These are phyloP conservation scores for Argyrosomus regius DNA, from an alignment of 2,797 vertebrate species.

Conservation along the genomic window DNA sequence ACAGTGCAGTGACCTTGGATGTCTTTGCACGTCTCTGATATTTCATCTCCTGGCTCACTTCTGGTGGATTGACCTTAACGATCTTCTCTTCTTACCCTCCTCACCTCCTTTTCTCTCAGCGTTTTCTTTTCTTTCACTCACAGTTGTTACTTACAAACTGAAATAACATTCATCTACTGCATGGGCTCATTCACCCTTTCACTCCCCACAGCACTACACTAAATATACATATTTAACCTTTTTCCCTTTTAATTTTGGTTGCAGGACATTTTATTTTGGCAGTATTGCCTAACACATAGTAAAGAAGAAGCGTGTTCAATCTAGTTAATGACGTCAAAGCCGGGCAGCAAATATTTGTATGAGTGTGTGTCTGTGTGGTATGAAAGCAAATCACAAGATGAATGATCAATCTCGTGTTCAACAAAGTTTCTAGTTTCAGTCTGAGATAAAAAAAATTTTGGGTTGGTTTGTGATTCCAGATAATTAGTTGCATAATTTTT, in stretches of 20 bases:
- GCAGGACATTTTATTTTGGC: not conserved
- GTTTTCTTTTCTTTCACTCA: not conserved
- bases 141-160: too few species aligned
- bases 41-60: not conserved
- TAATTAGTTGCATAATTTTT: not conserved
- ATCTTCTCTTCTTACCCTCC: not conserved
- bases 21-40: not conserved
- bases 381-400: slow-evolving; percentile 7
- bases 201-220: not conserved
- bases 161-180: too few species aligned
- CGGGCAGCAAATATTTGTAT: not conserved
- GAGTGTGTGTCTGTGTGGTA: not conserved
- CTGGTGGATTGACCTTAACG: not conserved
- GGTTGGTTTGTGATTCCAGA: too few species aligned
- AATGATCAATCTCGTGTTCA: not conserved
- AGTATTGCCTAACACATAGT: not conserved
- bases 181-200: not conserved
- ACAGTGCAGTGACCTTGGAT: not conserved
- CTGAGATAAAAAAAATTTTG: not conserved
- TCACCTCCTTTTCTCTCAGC: not conserved
- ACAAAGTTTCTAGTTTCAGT: not conserved
- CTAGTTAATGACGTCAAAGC: not conserved
- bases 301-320: not conserved
- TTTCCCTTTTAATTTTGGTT: not conserved
- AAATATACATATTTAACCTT: not conserved